phyloP scores from a whole-genome alignment of 2,888 invertebrate genomes.

The Notodonta dromedarius region DNA sequence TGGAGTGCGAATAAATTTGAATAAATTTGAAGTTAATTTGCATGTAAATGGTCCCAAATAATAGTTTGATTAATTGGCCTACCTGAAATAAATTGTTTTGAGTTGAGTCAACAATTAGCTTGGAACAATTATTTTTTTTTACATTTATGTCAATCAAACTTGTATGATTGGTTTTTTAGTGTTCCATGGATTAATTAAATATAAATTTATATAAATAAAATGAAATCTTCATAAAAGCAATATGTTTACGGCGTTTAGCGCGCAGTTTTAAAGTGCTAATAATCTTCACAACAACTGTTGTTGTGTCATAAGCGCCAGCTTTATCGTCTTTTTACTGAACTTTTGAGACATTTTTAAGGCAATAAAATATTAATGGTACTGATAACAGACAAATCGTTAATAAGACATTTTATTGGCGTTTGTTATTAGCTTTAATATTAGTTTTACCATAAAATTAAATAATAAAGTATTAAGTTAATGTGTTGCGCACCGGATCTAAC shows the following conservation, averaged over 20 bases:
- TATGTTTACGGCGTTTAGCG: background rate
- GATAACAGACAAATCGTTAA: background rate
- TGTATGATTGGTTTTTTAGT: too few relatives aligned
- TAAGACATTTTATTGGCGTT: background rate
- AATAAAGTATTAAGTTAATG: background rate
- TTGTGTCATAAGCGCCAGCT: conserved; percentile 3
- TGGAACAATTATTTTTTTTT: too few relatives aligned
- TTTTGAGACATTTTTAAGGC: background rate
- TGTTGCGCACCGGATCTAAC: background rate
- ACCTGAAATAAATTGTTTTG: background rate
- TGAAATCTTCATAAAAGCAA: too few relatives aligned
- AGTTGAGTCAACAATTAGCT: too few relatives aligned
- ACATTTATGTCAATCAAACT: too few relatives aligned
- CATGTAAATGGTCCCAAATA: background rate
- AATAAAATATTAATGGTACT: background rate
- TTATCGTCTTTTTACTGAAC: background rate
- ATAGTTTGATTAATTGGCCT: background rate
- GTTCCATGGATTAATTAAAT: too few relatives aligned
- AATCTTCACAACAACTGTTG: background rate
- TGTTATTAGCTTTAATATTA: background rate
- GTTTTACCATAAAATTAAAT: background rate
- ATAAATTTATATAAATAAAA: too few relatives aligned
- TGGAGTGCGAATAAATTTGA: conserved; percentile 33
- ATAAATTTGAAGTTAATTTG: conserved; percentile 29
- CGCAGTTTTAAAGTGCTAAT: background rate